Percentiles rank a stretch among this genome's conserved stretches.
These are phyloP conservation scores for Paguma larvata DNA, from an alignment of 2,797 vertebrate species.

Conservation along the genomic window DNA sequence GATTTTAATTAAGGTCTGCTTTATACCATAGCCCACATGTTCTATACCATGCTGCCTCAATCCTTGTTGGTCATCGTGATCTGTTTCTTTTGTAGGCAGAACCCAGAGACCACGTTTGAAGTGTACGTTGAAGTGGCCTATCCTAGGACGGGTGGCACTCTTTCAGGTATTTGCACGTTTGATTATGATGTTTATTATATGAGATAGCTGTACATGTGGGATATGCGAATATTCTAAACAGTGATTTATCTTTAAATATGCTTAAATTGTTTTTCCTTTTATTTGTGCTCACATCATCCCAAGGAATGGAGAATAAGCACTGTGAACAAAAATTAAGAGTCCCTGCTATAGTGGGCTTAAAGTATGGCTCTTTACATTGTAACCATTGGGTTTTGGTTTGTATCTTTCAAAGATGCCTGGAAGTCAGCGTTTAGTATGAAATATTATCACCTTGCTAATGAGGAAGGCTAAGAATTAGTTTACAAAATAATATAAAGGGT, in stretches of 20 bases:
- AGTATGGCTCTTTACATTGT: conserved; percentile 36
- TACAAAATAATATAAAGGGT: conserved; percentile 54
- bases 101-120: conserved; percentile 91
- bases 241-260: conserved; percentile 41
- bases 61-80: conserved; percentile 9
- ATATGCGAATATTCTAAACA: conserved; percentile 29
- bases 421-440: conserved; percentile 60
- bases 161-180: conserved; percentile 87
- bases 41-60: neutral
- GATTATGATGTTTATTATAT: conserved; percentile 42
- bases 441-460: conserved; percentile 64
- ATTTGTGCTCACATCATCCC: neutral
- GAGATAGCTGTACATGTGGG: neutral
- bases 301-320: neutral
- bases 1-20: neutral
- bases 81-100: conserved; percentile 88
- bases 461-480: conserved; percentile 47
- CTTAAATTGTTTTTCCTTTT: conserved; percentile 25
- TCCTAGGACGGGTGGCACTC: conserved; percentile 83
- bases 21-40: neutral
- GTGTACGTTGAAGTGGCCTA: conserved; percentile 91
- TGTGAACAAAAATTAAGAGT: conserved; percentile 7
- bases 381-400: conserved; percentile 43
- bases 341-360: neutral
- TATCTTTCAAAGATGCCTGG: conserved; percentile 41